Base-by-base conservation (phyloP, 2,888 invertebrate species). In the Andrena camellia region DNA sequence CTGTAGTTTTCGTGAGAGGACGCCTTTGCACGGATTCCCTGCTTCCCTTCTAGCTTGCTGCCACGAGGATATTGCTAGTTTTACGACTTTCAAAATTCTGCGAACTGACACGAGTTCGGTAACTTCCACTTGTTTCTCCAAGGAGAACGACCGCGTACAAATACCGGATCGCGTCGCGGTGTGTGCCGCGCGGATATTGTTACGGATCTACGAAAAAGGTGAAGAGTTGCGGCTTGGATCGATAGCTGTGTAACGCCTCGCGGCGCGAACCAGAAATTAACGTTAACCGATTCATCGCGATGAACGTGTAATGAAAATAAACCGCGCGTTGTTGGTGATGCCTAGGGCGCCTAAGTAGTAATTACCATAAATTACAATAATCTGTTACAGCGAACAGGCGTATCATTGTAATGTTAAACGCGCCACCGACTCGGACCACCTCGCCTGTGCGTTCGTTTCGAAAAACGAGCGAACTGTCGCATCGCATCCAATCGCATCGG, bases 291-390 rank as follows among this genome's bases (percentile, higher is more conserved):
- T 13, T 10, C 8, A 6, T 10, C 6, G 10, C 6, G 17, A 42
- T 31, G n/a, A 6, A 17, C 3, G 2, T n/a, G n/a, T n/a, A 60
- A 52, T n/a, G 29, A 52, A 57, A 33, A 71, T 31, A 63, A 54
- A 42, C 52, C 23, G 50, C 5, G 59, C 17, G 26, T 20, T n/a
- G 50, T 26, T 17, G 33, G 2, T 17, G 50, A 35, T 42, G 52
- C 35, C 35, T 13, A 13, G 35, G 35, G 35, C 63, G 29, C 33
- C 23, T 23, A 57, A 78, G 29, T 50, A 52, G 23, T 66, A 23
- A 83, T 85, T 81, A 81, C 23, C 87, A 85, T 87, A 83, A 83
- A 81, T 85, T 84, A 72, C 67, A 66, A 83, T 83, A 80, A 78
- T 69, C 66, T 52, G 81, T 79, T 81, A 60, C 54, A 29, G 57